Evolutionary conservation across 2,888 invertebrate genomes (phyloP).

Genomic region (Oscheius sp.): DNA sequence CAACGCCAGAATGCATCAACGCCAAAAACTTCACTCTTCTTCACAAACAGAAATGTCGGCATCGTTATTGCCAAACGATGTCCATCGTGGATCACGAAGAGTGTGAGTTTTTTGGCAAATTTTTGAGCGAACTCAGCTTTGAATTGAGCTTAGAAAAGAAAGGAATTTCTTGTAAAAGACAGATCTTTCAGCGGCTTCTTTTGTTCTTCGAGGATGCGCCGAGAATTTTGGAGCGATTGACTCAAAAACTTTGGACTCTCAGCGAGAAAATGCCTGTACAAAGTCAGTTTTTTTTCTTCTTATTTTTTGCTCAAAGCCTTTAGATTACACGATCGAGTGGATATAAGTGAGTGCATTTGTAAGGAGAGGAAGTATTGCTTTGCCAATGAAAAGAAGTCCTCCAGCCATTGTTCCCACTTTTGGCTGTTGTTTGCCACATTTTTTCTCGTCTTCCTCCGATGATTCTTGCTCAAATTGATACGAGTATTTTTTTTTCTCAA

Average conservation of each 20-base stretch:
- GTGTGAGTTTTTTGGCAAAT: slow-evolving; percentile 30
- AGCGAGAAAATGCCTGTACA: slow-evolving; percentile 57
- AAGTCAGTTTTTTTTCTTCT: slow-evolving; percentile 29
- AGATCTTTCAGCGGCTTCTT: slow-evolving; percentile 41
- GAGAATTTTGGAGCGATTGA: slow-evolving; percentile 65
- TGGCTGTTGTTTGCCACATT: not conserved
- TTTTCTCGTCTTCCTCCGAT: slow-evolving; percentile 3
- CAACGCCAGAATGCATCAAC: slow-evolving; percentile 53
- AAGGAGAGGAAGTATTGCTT: slow-evolving; percentile 59
- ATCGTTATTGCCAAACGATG: slow-evolving; percentile 63
- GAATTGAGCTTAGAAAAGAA: not conserved
- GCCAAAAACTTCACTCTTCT: slow-evolving; percentile 54
- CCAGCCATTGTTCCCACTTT: not conserved
- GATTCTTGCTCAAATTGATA: slow-evolving; percentile 2
- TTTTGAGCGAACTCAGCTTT: not conserved
- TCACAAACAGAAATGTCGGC: slow-evolving; percentile 56
- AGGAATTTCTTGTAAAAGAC: not conserved
- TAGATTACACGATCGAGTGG: slow-evolving; percentile 60
- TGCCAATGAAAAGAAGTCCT: slow-evolving; percentile 30
- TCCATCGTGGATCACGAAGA: slow-evolving; percentile 61
- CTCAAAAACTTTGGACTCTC: slow-evolving; percentile 45
- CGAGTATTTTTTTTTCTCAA: too few relatives aligned
- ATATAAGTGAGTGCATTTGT: slow-evolving; percentile 67
- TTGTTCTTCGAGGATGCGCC: slow-evolving; percentile 66
- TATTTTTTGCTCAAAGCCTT: not conserved